Evolutionary conservation across 1,140 invertebrate genomes (phyloP), one percentile per base, ranked within the genome.

Genomic region (Whitmania pigra): DNA sequence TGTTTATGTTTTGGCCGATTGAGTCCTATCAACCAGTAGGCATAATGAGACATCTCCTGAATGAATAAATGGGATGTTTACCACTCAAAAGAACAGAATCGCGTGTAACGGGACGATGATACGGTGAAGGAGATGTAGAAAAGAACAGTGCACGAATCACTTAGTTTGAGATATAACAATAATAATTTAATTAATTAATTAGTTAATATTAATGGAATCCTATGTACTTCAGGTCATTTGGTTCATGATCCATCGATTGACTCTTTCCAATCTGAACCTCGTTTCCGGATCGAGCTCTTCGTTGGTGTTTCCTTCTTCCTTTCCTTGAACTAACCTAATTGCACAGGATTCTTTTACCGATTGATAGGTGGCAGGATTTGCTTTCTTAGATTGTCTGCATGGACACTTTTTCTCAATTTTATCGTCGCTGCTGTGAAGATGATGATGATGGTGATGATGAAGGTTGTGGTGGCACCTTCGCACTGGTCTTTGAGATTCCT

Each of bases 391-490:
- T 63, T 20, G 57, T 63, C 4, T 22, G 57, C 57, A 31, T n/a
- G 22, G 57, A 13, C 57, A 31, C 57, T 63, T 31, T n/a, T 20
- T 63, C 22, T 31, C 57, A 13, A 11, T 31, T 13, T 63, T 31
- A 13, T 63, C 57, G 0, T 25, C 22, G 29, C 18, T 25, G 57
- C 11, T 7, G 2, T 25, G 57, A 18, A 25, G 22, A 11, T 63
- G 57, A 31, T 63, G 57, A 18, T 63, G n/a, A n/a, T n/a, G n/a
- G n/a, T n/a, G 55, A 27, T 60, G 57, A 63, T 63, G 57, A 63
- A 25, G 3, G 29, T 63, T 22, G 20, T 31, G 29, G 22, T 31
- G 57, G 18, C 29, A 31, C 57, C 22, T 25, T 63, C 6, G 29
- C 29, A 63, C 57, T n/a, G 57, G 11, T 31, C 57, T 63, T 31